These are phyloP conservation scores for Patella pellucida DNA, from an alignment of 2,888 invertebrate genomes.

Conservation along the genomic window DNA sequence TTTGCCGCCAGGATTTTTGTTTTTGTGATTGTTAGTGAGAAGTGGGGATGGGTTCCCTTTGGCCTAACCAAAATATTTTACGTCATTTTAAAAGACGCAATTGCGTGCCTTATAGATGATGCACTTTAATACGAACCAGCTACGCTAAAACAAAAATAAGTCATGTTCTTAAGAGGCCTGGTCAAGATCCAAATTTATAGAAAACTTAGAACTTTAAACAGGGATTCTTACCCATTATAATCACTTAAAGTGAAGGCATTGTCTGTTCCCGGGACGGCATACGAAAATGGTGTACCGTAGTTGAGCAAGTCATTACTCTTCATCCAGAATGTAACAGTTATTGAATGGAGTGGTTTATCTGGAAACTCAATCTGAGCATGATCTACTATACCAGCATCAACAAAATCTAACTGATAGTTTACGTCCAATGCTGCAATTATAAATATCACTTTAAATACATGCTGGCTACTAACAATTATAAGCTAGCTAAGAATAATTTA, in stretches of 20 bases:
- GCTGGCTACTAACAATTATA: too few species aligned
- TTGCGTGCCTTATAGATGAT: too few species aligned
- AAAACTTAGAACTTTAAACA: slow-evolving; percentile 1
- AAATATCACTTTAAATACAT: too few species aligned
- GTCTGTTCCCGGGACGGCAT: slow-evolving; percentile 75
- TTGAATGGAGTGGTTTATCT: slow-evolving; percentile 71
- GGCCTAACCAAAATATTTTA: too few species aligned
- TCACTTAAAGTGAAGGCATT: slow-evolving; percentile 80
- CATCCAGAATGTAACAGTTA: slow-evolving; percentile 79
- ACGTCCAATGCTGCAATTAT: slow-evolving; percentile 69
- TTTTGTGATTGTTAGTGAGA: too few species aligned
- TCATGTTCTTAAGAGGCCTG: too few species aligned
- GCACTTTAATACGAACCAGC: too few species aligned
- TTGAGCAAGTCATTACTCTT: slow-evolving; percentile 77
- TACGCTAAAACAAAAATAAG: too few species aligned
- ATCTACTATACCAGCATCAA: slow-evolving; percentile 75
- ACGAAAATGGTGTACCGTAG: slow-evolving; percentile 80
- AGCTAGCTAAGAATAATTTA: too few species aligned
- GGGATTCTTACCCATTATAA: slow-evolving; percentile 76
- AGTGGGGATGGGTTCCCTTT: too few species aligned
- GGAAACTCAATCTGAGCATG: slow-evolving; percentile 74
- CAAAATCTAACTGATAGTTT: slow-evolving; percentile 76
- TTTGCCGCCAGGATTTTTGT: too few species aligned
- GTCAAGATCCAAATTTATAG: neutral
- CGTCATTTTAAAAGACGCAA: too few species aligned